Evolutionary conservation across 2,888 invertebrate species (phyloP).

Genomic region (Apoda limacodes): DNA sequence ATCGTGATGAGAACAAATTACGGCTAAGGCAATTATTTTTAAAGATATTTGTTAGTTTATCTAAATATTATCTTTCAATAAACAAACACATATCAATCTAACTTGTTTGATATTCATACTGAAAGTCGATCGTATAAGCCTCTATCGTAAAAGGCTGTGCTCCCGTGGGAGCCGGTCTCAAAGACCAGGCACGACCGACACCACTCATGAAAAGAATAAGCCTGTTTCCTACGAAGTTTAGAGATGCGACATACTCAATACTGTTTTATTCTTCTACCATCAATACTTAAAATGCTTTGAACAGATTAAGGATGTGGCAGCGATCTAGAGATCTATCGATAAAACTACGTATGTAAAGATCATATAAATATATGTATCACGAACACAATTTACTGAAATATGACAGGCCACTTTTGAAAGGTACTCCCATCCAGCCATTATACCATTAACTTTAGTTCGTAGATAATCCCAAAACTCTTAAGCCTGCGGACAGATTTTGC

Average conservation of each 20-base stretch:
- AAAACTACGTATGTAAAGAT: too few species aligned
- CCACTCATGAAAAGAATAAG: slow-evolving; percentile 67
- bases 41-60: too few species aligned
- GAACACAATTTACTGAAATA: too few species aligned
- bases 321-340: slow-evolving; percentile 26
- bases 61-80: too few species aligned
- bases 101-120: slow-evolving; percentile 66
- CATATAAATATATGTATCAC: too few species aligned
- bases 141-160: slow-evolving; percentile 60
- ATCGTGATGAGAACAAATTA: too few species aligned
- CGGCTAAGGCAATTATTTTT: too few species aligned
- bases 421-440: too few species aligned
- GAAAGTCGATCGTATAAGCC: slow-evolving; percentile 59
- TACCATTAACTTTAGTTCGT: too few species aligned
- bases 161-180: slow-evolving; percentile 52
- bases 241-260: slow-evolving; percentile 61
- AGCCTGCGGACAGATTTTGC: too few species aligned
- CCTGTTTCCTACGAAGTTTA: slow-evolving; percentile 67
- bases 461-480: too few species aligned
- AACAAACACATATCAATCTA: slow-evolving; percentile 55
- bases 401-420: too few species aligned
- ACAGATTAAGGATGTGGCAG: slow-evolving; percentile 34
- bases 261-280: slow-evolving; percentile 66
- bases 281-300: slow-evolving; percentile 64
- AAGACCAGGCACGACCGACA: slow-evolving; percentile 56